Base-by-base conservation (phyloP, 2,797 vertebrate species). In the Chiloscyllium punctatum region DNA sequence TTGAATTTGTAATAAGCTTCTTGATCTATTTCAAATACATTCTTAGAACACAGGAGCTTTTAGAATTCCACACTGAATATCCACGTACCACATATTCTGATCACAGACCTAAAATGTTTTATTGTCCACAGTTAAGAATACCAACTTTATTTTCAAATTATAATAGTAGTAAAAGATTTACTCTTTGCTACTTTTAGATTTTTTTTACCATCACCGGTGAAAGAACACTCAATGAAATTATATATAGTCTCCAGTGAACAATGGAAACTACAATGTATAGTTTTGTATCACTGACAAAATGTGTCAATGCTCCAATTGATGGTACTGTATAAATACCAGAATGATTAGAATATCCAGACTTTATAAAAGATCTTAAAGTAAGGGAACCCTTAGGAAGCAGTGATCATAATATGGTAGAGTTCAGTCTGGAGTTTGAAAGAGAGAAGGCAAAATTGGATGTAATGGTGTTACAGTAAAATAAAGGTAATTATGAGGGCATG, bases 101-200 rank as follows among this genome's bases (percentile, higher is more conserved):
- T 33, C 57, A 94, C 33, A 68, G 62, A 2, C 21, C 37, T 69
- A 6, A 92, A 69, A 69, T 18, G 69, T 42, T 11, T 48, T 51
- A 48, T 94, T 25, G 11, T 42, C 42, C 25, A 94, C 4, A 30
- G 37, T 48, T 69, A 68, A 69, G 42, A 94, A 94, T 27, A 94
- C 51, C 13, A 27, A 57, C 1, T 0, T 25, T 71, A 33, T 68
- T 92, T 94, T 94, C 3, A 72, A 72, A 18, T 23, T 66, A 57
- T 66, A 48, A 51, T 51, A 27, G 92, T 71, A 94, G 92, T 71
- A 51, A 94, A 71, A 8, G n/a, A 94, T 68, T 88, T 94, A 68
- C 3, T 13, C 88, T 62, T 69, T 9, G 48, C 30, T 23, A 68
- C 66, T 94, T 51, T 72, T 37, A 15, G 92, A 42, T 16, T 27